Percentiles rank a stretch among this genome's conserved stretches.
phyloP scores from a whole-genome alignment of 2,888 invertebrate species.

The Panopea generosa region DNA sequence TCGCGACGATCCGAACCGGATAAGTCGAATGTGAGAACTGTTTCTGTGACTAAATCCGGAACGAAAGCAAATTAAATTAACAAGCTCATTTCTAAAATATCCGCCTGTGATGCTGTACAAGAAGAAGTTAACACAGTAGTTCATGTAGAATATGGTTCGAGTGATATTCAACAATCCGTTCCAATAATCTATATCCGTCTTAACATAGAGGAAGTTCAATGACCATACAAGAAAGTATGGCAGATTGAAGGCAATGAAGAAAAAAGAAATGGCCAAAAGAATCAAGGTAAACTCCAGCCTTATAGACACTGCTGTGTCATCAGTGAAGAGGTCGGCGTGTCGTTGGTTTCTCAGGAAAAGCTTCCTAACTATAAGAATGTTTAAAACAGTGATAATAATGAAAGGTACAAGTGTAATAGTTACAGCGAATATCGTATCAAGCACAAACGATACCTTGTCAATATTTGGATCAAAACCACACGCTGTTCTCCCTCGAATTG shows the following conservation, averaged over 20 bases:
- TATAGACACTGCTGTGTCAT: slow-evolving; percentile 72
- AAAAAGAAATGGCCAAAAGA: slow-evolving; percentile 80
- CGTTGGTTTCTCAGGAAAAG: slow-evolving; percentile 65
- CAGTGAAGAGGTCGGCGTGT: slow-evolving; percentile 62
- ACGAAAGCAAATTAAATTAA: slow-evolving; percentile 44
- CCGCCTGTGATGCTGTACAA: slow-evolving; percentile 81
- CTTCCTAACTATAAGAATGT: slow-evolving; percentile 72
- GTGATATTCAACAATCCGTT: slow-evolving; percentile 68
- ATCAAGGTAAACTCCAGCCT: slow-evolving; percentile 81
- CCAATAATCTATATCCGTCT: slow-evolving; percentile 52
- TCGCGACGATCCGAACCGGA: not conserved
- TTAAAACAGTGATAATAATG: slow-evolving; percentile 74
- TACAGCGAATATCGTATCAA: slow-evolving; percentile 75
- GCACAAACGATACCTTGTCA: slow-evolving; percentile 67
- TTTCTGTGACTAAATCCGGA: not conserved
- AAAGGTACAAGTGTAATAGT: slow-evolving; percentile 77
- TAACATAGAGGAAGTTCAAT: slow-evolving; percentile 39
- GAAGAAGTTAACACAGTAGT: slow-evolving; percentile 82
- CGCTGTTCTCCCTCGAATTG: slow-evolving; percentile 38
- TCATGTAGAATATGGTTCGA: slow-evolving; percentile 79
- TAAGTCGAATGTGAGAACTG: no score
- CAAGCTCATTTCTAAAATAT: slow-evolving; percentile 78
- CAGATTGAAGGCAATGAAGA: slow-evolving; percentile 81
- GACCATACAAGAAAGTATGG: slow-evolving; percentile 82
- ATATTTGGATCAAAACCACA: slow-evolving; percentile 65